Evolutionary conservation across 2,888 invertebrate species (phyloP), one percentile per base, ranked within the genome.

Genomic region (Conchocele bisecta): DNA sequence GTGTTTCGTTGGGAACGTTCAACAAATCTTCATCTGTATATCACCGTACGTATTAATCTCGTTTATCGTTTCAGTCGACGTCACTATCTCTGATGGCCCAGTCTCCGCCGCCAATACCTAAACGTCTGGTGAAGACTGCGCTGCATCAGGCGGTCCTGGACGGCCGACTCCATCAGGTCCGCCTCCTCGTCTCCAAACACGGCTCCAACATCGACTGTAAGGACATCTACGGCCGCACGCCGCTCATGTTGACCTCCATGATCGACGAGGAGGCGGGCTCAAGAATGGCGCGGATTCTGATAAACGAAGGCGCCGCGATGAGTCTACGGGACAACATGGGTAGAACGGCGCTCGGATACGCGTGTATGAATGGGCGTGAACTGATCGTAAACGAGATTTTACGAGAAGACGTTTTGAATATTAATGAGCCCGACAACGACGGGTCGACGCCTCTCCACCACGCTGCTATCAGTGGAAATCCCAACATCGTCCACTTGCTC

Each of bases 141-240:
- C 86, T 90, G 0, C 90, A 90, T 60, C 90, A 90, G 63, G 90
- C 90, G 7, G 86, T 90, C 3, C 75, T 90, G 46, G 89, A 90
- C 68, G 84, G 85, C 33, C 79, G 90, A 5, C 75, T 90, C 7
- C 89, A 89, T 57, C 90, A 90, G 72, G 89, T 89, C 0, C 81
- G 90, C 5, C 83, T 90, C 6, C 82, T 90, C 15, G 88, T 90
- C 15, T 66, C 76, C 20, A 88, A 87, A 68, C 88, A 89, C 66
- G 82, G 83, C 48, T 86, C 79, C 56, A 83, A 83, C 60, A 85
- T 88, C n/a, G 87, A 90, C 71, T 77, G 78, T 5, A 82, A 83
- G 66, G 90, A 90, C 70, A 69, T 89, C 22, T 86, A 86, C 61
- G 90, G 90, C 15, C 70, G 90, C 11, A 89, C 90, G 2, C 88